phyloP scores from a whole-genome alignment of 2,888 invertebrate species.

The Balanococcus diminutus region DNA sequence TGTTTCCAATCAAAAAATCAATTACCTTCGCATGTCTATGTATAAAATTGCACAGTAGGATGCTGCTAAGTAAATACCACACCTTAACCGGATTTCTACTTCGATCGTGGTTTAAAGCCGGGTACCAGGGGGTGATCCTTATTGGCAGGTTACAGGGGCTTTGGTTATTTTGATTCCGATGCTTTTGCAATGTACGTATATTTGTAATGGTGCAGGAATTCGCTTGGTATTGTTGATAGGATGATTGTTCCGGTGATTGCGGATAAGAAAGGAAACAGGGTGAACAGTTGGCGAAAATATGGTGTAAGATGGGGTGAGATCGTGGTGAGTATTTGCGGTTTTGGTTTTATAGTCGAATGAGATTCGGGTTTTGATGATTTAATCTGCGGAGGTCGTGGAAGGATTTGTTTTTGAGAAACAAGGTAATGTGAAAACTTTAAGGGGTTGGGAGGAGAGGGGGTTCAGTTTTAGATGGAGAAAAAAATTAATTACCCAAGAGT shows the following conservation, averaged over 20 bases:
- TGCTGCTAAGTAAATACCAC: constrained; percentile 28
- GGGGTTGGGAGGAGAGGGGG: not conserved
- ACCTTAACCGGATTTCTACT: not conserved
- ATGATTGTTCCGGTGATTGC: not conserved
- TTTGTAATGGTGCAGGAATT: not conserved
- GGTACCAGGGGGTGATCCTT: not conserved
- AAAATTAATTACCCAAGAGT: too few species aligned
- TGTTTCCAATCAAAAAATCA: constrained; percentile 9
- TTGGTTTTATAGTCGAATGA: not conserved
- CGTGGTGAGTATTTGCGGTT: not conserved
- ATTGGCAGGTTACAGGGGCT: not conserved
- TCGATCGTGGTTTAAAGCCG: constrained; percentile 6
- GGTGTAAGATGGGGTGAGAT: not conserved
- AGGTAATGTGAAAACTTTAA: too few species aligned
- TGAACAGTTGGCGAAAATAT: not conserved
- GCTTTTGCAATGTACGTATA: not conserved
- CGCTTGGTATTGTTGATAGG: not conserved
- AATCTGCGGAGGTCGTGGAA: not conserved
- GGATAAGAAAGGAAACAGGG: not conserved
- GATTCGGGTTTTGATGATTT: too few species aligned
- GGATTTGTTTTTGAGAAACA: not conserved
- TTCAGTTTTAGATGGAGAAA: too few species aligned
- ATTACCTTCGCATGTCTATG: constrained; percentile 1
- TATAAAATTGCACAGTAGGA: constrained; percentile 30
- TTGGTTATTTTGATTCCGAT: not conserved